phyloP scores from a whole-genome alignment of 2,888 invertebrate species.

The Scaptomyza flava region DNA sequence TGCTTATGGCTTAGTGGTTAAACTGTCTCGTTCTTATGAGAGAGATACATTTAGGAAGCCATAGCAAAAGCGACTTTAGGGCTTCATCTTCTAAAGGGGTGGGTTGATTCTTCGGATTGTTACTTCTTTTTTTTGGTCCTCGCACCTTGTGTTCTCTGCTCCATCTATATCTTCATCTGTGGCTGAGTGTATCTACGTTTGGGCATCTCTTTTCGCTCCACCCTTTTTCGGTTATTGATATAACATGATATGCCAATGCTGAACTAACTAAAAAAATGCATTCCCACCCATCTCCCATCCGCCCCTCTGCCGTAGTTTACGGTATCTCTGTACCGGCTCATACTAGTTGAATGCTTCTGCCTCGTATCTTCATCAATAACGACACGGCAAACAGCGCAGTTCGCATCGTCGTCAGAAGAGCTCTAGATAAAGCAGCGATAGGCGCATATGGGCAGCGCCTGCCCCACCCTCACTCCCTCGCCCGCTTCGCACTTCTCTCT shows the following conservation, averaged over 20 bases:
- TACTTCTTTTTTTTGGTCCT: constrained; percentile 19
- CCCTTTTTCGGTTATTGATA: constrained; percentile 84
- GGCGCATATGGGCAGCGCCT: constrained; percentile 76
- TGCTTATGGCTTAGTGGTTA: constrained; percentile 44
- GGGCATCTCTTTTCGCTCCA: constrained; percentile 76
- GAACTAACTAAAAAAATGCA: constrained; percentile 4
- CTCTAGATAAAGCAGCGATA: constrained; percentile 61
- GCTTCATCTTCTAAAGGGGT: constrained; percentile 18
- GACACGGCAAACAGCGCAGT: constrained; percentile 58
- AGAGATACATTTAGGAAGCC: constrained; percentile 53
- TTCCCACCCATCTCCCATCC: not conserved
- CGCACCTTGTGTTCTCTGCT: constrained; percentile 29
- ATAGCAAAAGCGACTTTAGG: constrained; percentile 37
- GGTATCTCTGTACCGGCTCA: constrained; percentile 49
- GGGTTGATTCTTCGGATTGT: not conserved
- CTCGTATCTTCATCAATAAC: constrained; percentile 79
- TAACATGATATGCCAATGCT: constrained; percentile 77
- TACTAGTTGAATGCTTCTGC: constrained; percentile 45
- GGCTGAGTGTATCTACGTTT: constrained; percentile 19
- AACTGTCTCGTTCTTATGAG: constrained; percentile 56
- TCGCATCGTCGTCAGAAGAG: constrained; percentile 50
- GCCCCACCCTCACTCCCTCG: not conserved
- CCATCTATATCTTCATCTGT: constrained; percentile 25
- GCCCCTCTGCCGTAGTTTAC: constrained; percentile 49
- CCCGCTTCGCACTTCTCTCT: constrained; percentile 27